phyloP scores from a whole-genome alignment of 2,797 vertebrate species.

The Babyrousa celebensis region DNA sequence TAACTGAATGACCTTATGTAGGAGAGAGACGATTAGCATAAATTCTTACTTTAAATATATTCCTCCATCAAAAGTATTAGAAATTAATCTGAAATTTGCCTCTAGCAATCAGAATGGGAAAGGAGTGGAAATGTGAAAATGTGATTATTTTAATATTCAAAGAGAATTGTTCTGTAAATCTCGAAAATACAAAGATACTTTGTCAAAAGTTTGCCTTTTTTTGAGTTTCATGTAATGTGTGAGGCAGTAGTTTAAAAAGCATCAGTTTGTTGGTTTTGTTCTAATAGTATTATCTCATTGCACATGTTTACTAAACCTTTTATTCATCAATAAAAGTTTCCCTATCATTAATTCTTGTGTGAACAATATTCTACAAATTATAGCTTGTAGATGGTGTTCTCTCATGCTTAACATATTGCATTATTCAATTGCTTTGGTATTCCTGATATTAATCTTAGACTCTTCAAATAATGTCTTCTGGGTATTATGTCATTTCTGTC shows the following conservation, averaged over 20 bases:
- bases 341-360: background rate
- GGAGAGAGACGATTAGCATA: conserved; percentile 60
- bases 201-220: background rate
- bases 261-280: conserved; percentile 21
- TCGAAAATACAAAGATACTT: conserved; percentile 44
- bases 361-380: background rate
- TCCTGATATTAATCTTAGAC: background rate
- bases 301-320: background rate
- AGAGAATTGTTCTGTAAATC: conserved; percentile 35
- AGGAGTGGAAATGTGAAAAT: conserved; percentile 39
- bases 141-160: conserved; percentile 9
- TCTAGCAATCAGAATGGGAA: conserved; percentile 18
- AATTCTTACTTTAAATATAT: conserved; percentile 68
- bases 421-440: background rate
- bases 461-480: background rate
- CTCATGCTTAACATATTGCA: background rate
- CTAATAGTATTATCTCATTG: background rate
- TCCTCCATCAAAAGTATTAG: conserved; percentile 62
- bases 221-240: background rate
- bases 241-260: background rate
- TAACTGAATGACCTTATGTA: conserved; percentile 33
- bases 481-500: background rate
- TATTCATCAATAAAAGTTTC: background rate
- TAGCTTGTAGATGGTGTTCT: background rate
- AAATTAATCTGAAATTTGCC: conserved; percentile 71